Evolutionary conservation across 2,888 invertebrate genomes (phyloP).

Genomic region (Oxyteleia sp.): DNA sequence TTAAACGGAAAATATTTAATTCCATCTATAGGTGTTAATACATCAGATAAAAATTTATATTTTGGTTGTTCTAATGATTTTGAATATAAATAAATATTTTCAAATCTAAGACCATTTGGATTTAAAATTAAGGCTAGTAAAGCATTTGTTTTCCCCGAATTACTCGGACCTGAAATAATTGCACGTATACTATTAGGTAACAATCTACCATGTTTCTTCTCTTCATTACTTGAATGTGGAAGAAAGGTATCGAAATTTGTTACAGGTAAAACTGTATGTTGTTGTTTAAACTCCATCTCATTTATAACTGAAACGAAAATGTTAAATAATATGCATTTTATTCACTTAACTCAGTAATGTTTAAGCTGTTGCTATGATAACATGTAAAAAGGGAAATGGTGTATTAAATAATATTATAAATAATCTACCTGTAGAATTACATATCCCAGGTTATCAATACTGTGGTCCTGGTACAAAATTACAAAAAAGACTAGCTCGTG

Average conservation of each 20-base stretch:
- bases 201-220: constrained; percentile 16
- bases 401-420: constrained; percentile 19
- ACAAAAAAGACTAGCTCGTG: constrained; percentile 74
- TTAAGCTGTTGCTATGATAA: constrained; percentile 3
- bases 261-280: not conserved
- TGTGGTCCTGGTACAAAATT: constrained; percentile 80
- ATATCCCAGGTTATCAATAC: constrained; percentile 77
- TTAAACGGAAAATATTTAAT: constrained; percentile 51
- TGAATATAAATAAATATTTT: constrained; percentile 83
- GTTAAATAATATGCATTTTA: not conserved
- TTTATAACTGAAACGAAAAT: not conserved
- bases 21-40: constrained; percentile 67
- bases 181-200: constrained; percentile 60
- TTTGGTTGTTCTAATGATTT: constrained; percentile 75
- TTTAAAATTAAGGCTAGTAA: constrained; percentile 80
- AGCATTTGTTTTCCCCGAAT: constrained; percentile 84
- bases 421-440: constrained; percentile 69
- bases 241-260: constrained; percentile 20
- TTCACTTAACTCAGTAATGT: no score
- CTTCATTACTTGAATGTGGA: not conserved
- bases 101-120: constrained; percentile 82
- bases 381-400: constrained; percentile 4
- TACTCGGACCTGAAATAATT: constrained; percentile 82
- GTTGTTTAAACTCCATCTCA: constrained; percentile 39
- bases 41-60: constrained; percentile 77